Conservation (phyloP, 1,140 invertebrate species). For the Ceratina calcarata region DNA sequence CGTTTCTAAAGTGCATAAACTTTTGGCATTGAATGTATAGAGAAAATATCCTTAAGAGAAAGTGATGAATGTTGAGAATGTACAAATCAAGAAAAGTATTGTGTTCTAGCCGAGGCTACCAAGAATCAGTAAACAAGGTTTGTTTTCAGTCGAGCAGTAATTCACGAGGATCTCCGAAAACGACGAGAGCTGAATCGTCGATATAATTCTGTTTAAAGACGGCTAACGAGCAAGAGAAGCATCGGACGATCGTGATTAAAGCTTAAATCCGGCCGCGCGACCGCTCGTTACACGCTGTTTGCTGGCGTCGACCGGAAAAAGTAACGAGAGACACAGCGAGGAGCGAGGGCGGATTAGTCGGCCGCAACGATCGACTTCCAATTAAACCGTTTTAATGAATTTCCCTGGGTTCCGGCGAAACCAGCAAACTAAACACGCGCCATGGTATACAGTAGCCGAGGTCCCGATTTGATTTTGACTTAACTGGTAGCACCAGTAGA, state of each 20-base stretch:
- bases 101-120: too few species aligned
- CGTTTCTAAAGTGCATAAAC: too few species aligned
- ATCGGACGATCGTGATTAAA: neutral
- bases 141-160: too few species aligned
- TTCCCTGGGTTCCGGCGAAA: slow-evolving; percentile 5
- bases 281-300: slow-evolving; percentile 36
- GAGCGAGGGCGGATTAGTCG: slow-evolving; percentile 21
- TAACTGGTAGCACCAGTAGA: neutral
- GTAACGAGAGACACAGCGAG: slow-evolving; percentile 5
- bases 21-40: too few species aligned
- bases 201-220: slow-evolving; percentile 20
- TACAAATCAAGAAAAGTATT: too few species aligned
- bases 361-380: slow-evolving; percentile 36
- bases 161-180: neutral
- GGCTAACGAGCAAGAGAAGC: slow-evolving; percentile 30
- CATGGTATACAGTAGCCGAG: neutral
- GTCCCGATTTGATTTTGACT: neutral
- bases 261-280: slow-evolving; percentile 13
- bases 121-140: too few species aligned
- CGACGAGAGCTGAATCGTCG: neutral
- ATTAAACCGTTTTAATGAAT: slow-evolving; percentile 54
- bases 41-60: too few species aligned
- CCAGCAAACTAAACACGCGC: slow-evolving; percentile 12
- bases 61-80: too few species aligned
- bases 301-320: slow-evolving; percentile 2